Evolutionary conservation across 2,113 vertebrate genomes (phyloP).

Genomic region (Delphinapterus leucas): DNA sequence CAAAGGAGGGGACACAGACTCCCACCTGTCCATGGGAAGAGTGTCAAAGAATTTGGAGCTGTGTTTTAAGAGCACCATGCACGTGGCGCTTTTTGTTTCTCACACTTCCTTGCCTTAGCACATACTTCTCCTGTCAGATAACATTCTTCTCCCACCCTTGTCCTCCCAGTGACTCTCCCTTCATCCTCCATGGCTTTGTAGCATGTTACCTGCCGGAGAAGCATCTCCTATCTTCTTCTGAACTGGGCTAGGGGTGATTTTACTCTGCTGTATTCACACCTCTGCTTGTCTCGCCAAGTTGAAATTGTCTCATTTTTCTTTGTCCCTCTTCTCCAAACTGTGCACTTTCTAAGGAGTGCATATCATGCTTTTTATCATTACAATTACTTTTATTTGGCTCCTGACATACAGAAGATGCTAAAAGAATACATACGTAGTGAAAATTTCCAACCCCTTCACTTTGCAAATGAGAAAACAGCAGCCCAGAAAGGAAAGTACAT

Average conservation of each 20-base stretch:
- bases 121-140: neutral
- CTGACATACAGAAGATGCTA: neutral
- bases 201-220: neutral
- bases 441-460: neutral
- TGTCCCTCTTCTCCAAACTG: neutral
- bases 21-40: neutral
- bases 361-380: neutral
- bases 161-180: neutral
- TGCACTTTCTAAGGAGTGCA: neutral
- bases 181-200: neutral
- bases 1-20: too few relatives aligned
- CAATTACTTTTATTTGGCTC: neutral
- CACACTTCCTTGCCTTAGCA: neutral
- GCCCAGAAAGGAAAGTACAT: neutral
- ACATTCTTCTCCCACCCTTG: too few relatives aligned
- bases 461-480: neutral
- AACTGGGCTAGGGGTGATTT: too few relatives aligned
- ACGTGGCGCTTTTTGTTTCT: rapidly evolving
- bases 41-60: neutral
- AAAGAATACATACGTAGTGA: neutral
- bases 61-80: neutral
- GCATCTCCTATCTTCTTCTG: too few relatives aligned
- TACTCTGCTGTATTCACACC: neutral
- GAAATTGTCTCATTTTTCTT: neutral
- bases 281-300: neutral